Conservation (phyloP, 2,888 invertebrate genomes). For the Oasisia sp. region DNA sequence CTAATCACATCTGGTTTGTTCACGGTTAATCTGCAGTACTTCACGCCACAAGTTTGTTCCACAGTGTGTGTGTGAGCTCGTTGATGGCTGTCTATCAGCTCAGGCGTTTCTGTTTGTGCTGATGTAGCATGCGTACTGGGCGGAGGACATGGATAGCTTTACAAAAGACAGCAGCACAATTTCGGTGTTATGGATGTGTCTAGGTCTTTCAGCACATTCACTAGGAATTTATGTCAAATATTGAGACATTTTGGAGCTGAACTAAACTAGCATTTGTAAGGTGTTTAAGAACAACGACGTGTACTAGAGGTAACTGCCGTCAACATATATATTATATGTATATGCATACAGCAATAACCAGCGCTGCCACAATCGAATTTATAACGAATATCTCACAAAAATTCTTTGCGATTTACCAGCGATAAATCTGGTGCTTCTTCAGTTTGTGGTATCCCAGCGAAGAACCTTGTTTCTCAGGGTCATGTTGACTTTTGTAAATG, state of each 20-base stretch:
- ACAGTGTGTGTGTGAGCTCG: neutral
- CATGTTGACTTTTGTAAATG: neutral
- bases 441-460: neutral
- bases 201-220: neutral
- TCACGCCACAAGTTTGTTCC: neutral
- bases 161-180: neutral
- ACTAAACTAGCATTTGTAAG: neutral
- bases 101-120: neutral
- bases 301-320: neutral
- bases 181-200: neutral
- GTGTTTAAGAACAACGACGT: neutral
- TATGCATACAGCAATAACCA: neutral
- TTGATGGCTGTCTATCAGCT: neutral
- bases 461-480: too few relatives aligned
- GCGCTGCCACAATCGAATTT: neutral
- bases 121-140: neutral
- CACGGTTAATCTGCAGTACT: neutral
- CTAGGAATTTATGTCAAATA: neutral
- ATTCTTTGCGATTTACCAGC: neutral
- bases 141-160: neutral
- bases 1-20: too few relatives aligned
- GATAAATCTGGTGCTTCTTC: neutral
- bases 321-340: neutral
- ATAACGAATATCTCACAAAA: neutral
- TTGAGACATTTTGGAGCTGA: too few relatives aligned